Evolutionary conservation across 2,797 vertebrate species (phyloP).

Genomic region (Carapus acus): DNA sequence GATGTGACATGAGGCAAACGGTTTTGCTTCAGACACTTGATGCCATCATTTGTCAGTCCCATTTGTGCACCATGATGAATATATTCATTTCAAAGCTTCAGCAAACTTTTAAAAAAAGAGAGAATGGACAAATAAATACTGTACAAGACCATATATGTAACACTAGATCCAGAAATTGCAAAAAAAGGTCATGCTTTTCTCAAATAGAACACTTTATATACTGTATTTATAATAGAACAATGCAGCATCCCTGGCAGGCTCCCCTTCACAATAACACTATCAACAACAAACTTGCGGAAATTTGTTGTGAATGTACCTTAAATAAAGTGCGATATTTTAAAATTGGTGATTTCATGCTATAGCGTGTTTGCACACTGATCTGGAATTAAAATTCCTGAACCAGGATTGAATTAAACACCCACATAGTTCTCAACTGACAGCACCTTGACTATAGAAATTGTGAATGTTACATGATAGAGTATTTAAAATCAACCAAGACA

Average conservation of each 20-base stretch:
- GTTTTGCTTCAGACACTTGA: slow-evolving; percentile 63
- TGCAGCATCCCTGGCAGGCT: slow-evolving; percentile 57
- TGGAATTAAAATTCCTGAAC: slow-evolving; percentile 64
- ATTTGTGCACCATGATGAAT: slow-evolving; percentile 67
- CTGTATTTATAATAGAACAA: slow-evolving; percentile 52
- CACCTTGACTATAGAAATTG: slow-evolving; percentile 37
- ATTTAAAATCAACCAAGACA: too few species aligned
- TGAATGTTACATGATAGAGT: too few species aligned
- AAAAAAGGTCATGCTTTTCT: slow-evolving; percentile 63
- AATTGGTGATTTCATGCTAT: slow-evolving; percentile 54
- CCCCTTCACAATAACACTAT: slow-evolving; percentile 59
- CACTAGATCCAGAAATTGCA: slow-evolving; percentile 67
- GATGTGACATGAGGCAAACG: slow-evolving; percentile 55
- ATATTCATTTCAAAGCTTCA: slow-evolving; percentile 69
- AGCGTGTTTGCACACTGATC: slow-evolving; percentile 40
- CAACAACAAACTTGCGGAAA: slow-evolving; percentile 39
- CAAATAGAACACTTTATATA: slow-evolving; percentile 54
- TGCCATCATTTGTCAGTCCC: slow-evolving; percentile 56
- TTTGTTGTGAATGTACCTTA: slow-evolving; percentile 35
- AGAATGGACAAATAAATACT: slow-evolving; percentile 79
- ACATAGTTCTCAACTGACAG: slow-evolving; percentile 34
- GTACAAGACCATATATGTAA: slow-evolving; percentile 74
- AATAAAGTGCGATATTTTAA: slow-evolving; percentile 35
- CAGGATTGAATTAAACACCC: slow-evolving; percentile 52
- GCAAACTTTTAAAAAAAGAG: slow-evolving; percentile 61